Evolutionary conservation across 2,113 vertebrate species (phyloP).

Genomic region (Echinops telfairi): DNA sequence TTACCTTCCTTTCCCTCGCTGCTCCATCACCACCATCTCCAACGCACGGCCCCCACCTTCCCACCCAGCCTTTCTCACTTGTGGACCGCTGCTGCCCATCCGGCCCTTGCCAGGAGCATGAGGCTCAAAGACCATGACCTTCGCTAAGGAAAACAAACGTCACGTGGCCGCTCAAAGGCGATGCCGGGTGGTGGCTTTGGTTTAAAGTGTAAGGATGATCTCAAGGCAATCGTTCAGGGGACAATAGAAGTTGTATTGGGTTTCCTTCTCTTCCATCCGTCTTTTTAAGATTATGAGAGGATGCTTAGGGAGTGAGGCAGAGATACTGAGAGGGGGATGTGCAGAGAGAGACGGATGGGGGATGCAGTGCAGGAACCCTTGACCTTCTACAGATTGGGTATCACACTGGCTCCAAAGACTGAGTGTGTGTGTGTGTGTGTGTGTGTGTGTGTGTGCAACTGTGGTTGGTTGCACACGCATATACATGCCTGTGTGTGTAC

Average conservation of each 20-base stretch:
- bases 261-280: not conserved
- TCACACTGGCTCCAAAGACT: rapidly evolving
- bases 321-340: too few relatives aligned
- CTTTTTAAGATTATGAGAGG: too few relatives aligned
- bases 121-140: too few relatives aligned
- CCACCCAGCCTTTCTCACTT: not conserved
- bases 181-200: not conserved
- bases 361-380: rapidly evolving
- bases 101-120: too few relatives aligned
- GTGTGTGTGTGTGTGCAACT: not conserved
- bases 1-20: not conserved
- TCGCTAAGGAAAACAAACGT: too few relatives aligned
- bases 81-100: too few relatives aligned
- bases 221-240: not conserved
- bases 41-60: not conserved
- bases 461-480: too few relatives aligned
- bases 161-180: not conserved
- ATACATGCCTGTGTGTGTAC: not conserved
- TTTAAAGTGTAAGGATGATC: not conserved
- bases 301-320: not conserved
- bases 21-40: not conserved
- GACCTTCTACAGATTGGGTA: not conserved
- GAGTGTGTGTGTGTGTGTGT: not conserved
- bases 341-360: rapidly evolving
- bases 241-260: not conserved